Percentiles rank a stretch among this genome's conserved stretches.
phyloP scores from a whole-genome alignment of 2,888 invertebrate genomes.

The Torymus aiolomorphi region DNA sequence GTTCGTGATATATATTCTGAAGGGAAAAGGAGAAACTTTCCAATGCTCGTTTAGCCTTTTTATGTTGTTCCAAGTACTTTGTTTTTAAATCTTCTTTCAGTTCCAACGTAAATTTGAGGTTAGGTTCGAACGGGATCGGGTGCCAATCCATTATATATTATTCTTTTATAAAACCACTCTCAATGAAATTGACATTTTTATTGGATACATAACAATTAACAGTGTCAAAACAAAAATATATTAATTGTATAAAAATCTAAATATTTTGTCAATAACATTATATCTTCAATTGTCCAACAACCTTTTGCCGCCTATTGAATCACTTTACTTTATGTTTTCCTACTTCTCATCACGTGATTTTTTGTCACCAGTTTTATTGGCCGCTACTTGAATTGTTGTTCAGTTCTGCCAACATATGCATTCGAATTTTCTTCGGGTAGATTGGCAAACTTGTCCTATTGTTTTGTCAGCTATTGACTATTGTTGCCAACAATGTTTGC shows the following conservation, averaged over 20 bases:
- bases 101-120: slow-evolving; percentile 56
- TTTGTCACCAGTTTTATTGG: slow-evolving; percentile 20
- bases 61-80: slow-evolving; percentile 59
- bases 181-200: slow-evolving; percentile 57
- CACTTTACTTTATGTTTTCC: not conserved
- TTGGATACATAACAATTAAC: slow-evolving; percentile 52
- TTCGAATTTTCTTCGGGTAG: not conserved
- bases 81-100: slow-evolving; percentile 50
- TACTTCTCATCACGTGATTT: slow-evolving; percentile 5
- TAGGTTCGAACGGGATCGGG: slow-evolving; percentile 45
- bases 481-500: slow-evolving; percentile 35
- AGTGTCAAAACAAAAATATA: slow-evolving; percentile 22
- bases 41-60: slow-evolving; percentile 58
- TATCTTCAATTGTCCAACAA: slow-evolving; percentile 4
- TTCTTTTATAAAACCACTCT: slow-evolving; percentile 17
- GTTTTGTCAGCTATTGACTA: not conserved
- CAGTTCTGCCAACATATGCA: slow-evolving; percentile 27
- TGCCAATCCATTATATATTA: slow-evolving; percentile 34
- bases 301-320: not conserved
- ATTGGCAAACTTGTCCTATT: not conserved
- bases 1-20: slow-evolving; percentile 59
- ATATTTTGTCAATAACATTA: slow-evolving; percentile 26
- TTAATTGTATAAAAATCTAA: slow-evolving; percentile 12
- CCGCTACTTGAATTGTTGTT: not conserved
- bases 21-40: slow-evolving; percentile 60